phyloP scores from a whole-genome alignment of 2,888 invertebrate genomes.

The Agrotis puta region DNA sequence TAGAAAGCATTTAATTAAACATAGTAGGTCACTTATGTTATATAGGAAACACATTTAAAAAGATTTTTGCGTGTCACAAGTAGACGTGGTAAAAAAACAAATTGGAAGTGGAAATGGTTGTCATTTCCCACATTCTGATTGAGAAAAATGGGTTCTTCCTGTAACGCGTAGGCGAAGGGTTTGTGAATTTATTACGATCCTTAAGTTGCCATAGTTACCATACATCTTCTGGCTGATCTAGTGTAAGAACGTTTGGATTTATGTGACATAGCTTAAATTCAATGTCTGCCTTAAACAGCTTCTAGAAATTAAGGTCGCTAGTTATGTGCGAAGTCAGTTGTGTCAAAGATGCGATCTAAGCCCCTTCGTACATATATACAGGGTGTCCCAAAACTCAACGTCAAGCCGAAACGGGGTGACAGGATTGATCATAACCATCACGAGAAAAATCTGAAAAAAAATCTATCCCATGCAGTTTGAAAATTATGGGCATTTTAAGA shows the following conservation, averaged over 20 bases:
- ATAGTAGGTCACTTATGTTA: too few relatives aligned
- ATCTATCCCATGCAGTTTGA: too few relatives aligned
- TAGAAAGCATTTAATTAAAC: too few relatives aligned
- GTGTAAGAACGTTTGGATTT: constrained; percentile 31
- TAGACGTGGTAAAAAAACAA: constrained; percentile 25
- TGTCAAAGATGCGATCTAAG: too few relatives aligned
- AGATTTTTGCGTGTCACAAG: background rate
- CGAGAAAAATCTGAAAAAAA: too few relatives aligned
- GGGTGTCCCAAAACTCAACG: too few relatives aligned
- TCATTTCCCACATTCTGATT: constrained; percentile 43
- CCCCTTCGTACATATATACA: too few relatives aligned
- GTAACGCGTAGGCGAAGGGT: constrained; percentile 45
- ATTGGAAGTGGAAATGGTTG: constrained; percentile 41
- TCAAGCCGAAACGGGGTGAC: too few relatives aligned
- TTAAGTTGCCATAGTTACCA: constrained; percentile 45
- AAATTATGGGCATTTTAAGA: too few relatives aligned
- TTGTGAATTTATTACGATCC: constrained; percentile 56
- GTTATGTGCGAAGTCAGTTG: too few relatives aligned
- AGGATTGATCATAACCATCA: too few relatives aligned
- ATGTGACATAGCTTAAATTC: constrained; percentile 26
- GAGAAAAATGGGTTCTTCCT: constrained; percentile 38
- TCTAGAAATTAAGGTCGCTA: background rate
- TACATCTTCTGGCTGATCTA: constrained; percentile 46
- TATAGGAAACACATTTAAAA: too few relatives aligned
- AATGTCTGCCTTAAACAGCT: background rate